Conservation (phyloP, 1,140 invertebrate species). For the Popillia japonica region DNA sequence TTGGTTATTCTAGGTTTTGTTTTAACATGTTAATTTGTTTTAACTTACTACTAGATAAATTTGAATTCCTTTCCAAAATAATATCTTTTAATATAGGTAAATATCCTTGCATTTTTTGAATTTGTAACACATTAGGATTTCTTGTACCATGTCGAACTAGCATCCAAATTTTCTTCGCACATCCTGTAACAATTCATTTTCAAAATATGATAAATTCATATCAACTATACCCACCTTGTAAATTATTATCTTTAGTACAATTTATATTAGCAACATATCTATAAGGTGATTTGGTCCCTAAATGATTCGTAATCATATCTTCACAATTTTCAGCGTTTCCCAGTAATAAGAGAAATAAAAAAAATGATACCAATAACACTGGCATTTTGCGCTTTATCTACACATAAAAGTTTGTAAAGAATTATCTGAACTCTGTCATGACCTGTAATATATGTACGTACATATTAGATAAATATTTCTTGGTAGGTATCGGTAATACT, state of each 20-base stretch:
- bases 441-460: not conserved
- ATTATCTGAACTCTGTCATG: not conserved
- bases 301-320: constrained; percentile 53
- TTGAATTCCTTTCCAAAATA: constrained; percentile 60
- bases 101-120: constrained; percentile 62
- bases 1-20: not conserved
- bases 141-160: constrained; percentile 74
- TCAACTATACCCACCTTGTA: not conserved
- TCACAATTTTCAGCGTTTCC: constrained; percentile 39
- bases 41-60: constrained; percentile 42
- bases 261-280: constrained; percentile 68
- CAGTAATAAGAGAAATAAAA: not conserved
- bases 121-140: constrained; percentile 67
- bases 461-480: not conserved
- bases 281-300: constrained; percentile 70
- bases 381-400: not conserved
- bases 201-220: not conserved
- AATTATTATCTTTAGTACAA: constrained; percentile 59
- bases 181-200: not conserved
- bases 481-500: no score
- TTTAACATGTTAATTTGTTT: not conserved
- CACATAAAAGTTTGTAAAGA: not conserved
- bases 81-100: constrained; percentile 62
- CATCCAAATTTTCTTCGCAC: constrained; percentile 68
- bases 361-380: not conserved